Base-by-base conservation (phyloP, 2,113 vertebrate species). In the Cololabis saira region DNA sequence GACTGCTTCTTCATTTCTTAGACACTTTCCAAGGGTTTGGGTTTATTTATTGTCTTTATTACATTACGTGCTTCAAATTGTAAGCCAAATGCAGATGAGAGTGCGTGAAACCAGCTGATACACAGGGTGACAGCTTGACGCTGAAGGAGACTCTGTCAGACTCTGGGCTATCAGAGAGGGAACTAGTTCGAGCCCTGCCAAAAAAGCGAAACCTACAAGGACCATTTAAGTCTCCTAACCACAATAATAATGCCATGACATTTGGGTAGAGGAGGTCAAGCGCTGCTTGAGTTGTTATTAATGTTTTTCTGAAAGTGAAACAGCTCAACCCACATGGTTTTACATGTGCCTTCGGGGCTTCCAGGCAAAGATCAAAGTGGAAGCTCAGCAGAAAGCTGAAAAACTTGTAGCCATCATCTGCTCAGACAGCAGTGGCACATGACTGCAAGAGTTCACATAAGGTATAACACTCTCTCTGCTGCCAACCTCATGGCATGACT, bases 341-440 rank as follows among this genome's bases (percentile, higher is more conserved):
- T 42, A 43, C 41, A 47, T 18, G 42, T 62, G 42, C 16, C 56
- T 69, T 5, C 12, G 19, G 63, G 71, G 58, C 30, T 49, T 64
- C 15, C 6, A 52, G 59, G n/a, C 13, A 41, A 44, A 16, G 18
- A 51, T 45, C 52, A 8, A n/a, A 42, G 52, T 17, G 5, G 42
- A 15, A 5, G 13, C 57, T 18, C 44, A 65, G 58, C 57, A 61
- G 42, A 43, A 27, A 47, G 51, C 33, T 68, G 51, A n/a, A 11
- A 30, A 52, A 63, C 17, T 1, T 17, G 47, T 12, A 51, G 49
- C 58, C 58, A 45, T 62, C 59, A 57, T 68, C 27, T 0, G 52
- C 49, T 68, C 64, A 63, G 73, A 57, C 65, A 58, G 73, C 47
- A 22, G 45, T 19, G 42, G 72, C 17, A 74, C 67, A 67, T 17